Evolutionary conservation across 2,113 vertebrate genomes (phyloP).

Genomic region (Nansenia antarctica): DNA sequence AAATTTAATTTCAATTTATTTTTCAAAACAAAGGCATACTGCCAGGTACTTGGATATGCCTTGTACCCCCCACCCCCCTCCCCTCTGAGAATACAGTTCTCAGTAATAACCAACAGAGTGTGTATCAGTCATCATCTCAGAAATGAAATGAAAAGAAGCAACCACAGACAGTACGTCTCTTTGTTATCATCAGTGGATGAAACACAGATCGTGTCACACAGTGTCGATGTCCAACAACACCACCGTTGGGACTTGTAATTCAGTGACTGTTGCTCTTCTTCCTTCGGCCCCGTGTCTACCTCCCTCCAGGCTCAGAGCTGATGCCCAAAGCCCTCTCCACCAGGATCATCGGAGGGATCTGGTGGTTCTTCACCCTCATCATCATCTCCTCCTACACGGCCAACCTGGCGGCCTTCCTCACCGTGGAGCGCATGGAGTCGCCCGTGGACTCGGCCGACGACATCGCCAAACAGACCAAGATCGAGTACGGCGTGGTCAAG

Average conservation of each 20-base stretch:
- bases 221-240: no score
- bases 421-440: constrained; percentile 96
- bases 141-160: background rate
- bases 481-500: constrained; percentile 94
- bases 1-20: constrained; percentile 19
- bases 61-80: constrained; percentile 4
- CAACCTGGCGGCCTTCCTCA: constrained; percentile 96
- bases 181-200: no score
- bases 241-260: background rate
- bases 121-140: background rate
- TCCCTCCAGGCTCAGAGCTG: constrained; percentile 91
- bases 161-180: no score
- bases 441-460: constrained; percentile 95
- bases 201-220: no score
- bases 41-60: constrained; percentile 6
- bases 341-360: constrained; percentile 97
- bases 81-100: background rate
- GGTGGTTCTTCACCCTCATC: constrained; percentile 99
- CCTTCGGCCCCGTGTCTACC: constrained; percentile 10
- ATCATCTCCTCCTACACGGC: constrained; percentile 99
- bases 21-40: background rate
- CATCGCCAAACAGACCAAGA: constrained; percentile 97
- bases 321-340: constrained; percentile 99
- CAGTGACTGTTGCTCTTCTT: background rate
- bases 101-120: background rate